Evolutionary conservation across 2,888 invertebrate genomes (phyloP), one percentile per base, ranked within the genome.

Genomic region (Lithodes maja): DNA sequence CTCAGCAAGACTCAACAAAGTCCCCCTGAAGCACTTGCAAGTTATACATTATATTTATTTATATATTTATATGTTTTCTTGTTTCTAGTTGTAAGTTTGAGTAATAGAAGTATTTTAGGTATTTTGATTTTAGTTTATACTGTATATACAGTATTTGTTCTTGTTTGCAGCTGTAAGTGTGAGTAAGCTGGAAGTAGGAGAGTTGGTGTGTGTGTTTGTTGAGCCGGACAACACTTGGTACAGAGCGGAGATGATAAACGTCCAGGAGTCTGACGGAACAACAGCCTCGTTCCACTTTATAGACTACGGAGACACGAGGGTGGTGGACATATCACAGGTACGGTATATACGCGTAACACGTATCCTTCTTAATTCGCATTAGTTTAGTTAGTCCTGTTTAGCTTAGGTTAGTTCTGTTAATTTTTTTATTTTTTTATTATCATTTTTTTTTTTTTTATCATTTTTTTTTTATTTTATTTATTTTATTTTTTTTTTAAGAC

Each of bases 281-380:
- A 7, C 15, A 61, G 71, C 17, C 17, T 71, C 71, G 3, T 3
- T 71, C 17, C 17, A n/a, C 71, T 71, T 71, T n/a, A 17, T 71
- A n/a, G 71, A 71, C n/a, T 71, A n/a, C n/a, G 71, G 71, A 71
- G 71, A 71, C 17, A 71, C 71, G 3, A 12, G n/a, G 71, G 33
- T 33, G 33, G 33, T 33, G 33, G 15, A 1, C 5, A 17, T 71
- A 71, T 17, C 71, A 71, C 61, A 7, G 61, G 61, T 12, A 61
- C 5, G 61, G 61, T 7, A 7, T 61, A 61, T 5, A 61, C 33
- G 33, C 33, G 33, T 33, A 33, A 33, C 33, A 33, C 33, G 33
- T 33, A 33, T 33, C 33, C 33, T 33, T 33, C 33, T 33, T 33
- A 33, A 33, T 33, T 33, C 33, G 33, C 33, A 33, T 33, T 33